Evolutionary conservation across 2,797 vertebrate species (phyloP).

Genomic region (Siniperca undulata): DNA sequence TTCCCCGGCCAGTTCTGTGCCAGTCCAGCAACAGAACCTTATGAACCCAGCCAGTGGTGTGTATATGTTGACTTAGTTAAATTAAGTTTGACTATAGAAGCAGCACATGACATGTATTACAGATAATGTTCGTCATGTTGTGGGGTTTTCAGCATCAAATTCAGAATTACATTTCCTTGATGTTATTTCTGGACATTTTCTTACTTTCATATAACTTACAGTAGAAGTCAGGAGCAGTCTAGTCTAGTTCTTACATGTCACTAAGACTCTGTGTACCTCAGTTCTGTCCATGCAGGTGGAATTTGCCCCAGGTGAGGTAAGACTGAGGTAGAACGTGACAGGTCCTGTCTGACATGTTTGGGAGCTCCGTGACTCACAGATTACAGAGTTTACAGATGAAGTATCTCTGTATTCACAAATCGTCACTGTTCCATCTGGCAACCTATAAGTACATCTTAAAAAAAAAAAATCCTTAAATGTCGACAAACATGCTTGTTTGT

Average conservation of each 20-base stretch:
- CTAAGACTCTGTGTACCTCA: conserved; percentile 42
- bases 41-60: conserved; percentile 93
- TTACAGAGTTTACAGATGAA: conserved; percentile 50
- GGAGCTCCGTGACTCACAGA: conserved; percentile 65
- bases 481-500: conserved; percentile 9
- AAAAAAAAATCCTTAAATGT: not conserved
- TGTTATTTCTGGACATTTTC: conserved; percentile 17
- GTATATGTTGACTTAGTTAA: conserved; percentile 27
- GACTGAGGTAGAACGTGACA: conserved; percentile 76
- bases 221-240: conserved; percentile 31
- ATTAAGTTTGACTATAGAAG: not conserved
- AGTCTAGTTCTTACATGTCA: conserved; percentile 73
- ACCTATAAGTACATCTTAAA: not conserved
- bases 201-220: conserved; percentile 1
- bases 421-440: not conserved
- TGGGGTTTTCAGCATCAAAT: not conserved
- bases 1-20: conserved; percentile 88
- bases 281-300: conserved; percentile 64
- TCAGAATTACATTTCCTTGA: not conserved
- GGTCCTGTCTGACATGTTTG: conserved; percentile 81
- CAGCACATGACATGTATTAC: not conserved
- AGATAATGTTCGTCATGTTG: not conserved
- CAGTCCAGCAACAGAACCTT: conserved; percentile 91
- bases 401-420: conserved; percentile 38
- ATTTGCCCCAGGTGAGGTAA: conserved; percentile 78